A percentile compares a stretch with the other conserved stretches of the same genome.
Evolutionary conservation across 92 coral and sea anemone genomes (phyloP).

Genomic region (Meandrina meandrites): DNA sequence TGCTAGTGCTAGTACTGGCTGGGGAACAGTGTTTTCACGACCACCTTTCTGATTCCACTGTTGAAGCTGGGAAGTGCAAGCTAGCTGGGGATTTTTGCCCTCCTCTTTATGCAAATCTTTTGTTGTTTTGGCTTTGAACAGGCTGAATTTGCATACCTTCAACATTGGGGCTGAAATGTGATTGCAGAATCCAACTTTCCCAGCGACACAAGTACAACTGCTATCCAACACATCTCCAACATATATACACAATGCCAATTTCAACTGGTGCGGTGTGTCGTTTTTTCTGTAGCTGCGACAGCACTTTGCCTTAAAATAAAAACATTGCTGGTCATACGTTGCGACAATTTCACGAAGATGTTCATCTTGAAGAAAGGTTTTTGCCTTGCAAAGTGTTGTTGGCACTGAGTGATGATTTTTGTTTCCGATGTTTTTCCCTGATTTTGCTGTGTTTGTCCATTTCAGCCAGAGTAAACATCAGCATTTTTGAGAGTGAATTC

Average conservation of each 20-base stretch:
- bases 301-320: background rate
- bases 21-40: conserved; percentile 8
- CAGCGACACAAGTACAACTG: too few relatives aligned
- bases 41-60: conserved; percentile 5
- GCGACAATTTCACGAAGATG: background rate
- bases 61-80: conserved; percentile 3
- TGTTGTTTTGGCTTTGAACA: background rate
- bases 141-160: too few relatives aligned
- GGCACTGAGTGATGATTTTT: background rate
- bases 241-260: too few relatives aligned
- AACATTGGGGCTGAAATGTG: too few relatives aligned
- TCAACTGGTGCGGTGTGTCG: background rate
- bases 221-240: too few relatives aligned
- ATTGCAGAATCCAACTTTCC: too few relatives aligned
- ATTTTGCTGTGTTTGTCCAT: conserved; percentile 2
- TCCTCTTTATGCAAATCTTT: conserved; percentile 8
- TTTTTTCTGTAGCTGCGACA: background rate
- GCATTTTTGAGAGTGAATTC: background rate
- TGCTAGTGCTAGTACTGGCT: conserved; percentile 19
- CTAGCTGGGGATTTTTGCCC: background rate
- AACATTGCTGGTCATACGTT: background rate
- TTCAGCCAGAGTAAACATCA: background rate
- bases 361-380: background rate
- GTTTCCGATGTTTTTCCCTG: background rate
- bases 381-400: background rate